Percentiles rank a stretch among this genome's conserved stretches.
phyloP scores from a whole-genome alignment of 1,140 invertebrate genomes.

The Drosophila pandora region DNA sequence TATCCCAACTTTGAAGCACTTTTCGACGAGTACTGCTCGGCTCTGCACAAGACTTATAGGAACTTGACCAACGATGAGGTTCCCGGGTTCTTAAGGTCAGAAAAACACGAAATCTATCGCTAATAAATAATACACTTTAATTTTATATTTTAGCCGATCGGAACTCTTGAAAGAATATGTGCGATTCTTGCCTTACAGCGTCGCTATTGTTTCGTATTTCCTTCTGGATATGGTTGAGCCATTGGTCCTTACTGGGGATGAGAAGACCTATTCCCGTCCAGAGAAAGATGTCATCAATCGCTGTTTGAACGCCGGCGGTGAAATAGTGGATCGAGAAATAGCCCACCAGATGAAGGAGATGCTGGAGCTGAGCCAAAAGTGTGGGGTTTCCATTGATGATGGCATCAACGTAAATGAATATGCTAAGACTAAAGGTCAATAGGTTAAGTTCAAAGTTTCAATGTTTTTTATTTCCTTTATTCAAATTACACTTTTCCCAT shows the following conservation, averaged over 20 bases:
- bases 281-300: slow-evolving; percentile 40
- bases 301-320: slow-evolving; percentile 49
- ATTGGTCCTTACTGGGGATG: slow-evolving; percentile 7
- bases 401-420: slow-evolving; percentile 37
- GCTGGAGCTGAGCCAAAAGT: slow-evolving; percentile 46
- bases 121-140: background rate
- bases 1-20: slow-evolving; percentile 61
- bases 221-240: slow-evolving; percentile 59
- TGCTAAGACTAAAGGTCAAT: background rate
- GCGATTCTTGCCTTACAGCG: slow-evolving; percentile 57
- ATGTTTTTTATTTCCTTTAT: background rate
- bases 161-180: slow-evolving; percentile 69
- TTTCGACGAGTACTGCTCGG: slow-evolving; percentile 67
- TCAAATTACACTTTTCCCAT: too few species aligned
- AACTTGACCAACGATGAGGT: slow-evolving; percentile 20
- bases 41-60: slow-evolving; percentile 43
- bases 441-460: background rate
- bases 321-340: slow-evolving; percentile 61
- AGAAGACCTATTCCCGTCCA: slow-evolving; percentile 20
- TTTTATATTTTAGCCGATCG: slow-evolving; percentile 30
- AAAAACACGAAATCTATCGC: background rate
- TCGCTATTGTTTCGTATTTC: slow-evolving; percentile 47
- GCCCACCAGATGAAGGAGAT: slow-evolving; percentile 70
- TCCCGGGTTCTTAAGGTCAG: slow-evolving; percentile 65
- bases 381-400: slow-evolving; percentile 60